These are phyloP conservation scores for Gavia stellata DNA, from an alignment of 2,113 vertebrate species.

Conservation along the genomic window DNA sequence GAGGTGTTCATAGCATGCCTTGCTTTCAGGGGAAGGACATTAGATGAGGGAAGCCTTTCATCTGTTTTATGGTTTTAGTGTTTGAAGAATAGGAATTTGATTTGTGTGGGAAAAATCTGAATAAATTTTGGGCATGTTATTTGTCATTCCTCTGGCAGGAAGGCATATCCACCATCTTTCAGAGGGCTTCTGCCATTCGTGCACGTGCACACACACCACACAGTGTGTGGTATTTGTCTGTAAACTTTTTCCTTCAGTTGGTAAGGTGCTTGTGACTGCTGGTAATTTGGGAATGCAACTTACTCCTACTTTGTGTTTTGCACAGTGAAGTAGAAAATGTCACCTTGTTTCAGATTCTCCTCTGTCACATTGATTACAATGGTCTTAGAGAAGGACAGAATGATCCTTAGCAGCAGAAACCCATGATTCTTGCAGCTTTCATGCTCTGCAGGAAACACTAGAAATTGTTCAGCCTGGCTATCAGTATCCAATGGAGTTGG, in stretches of 20 bases:
- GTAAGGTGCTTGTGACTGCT: background rate
- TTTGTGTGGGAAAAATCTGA: accelerated
- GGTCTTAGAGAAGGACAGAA: background rate
- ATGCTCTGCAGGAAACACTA: background rate
- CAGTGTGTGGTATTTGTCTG: background rate
- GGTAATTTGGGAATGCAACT: background rate
- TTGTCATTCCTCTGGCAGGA: background rate
- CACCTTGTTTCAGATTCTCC: background rate
- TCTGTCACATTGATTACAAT: constrained; percentile 25
- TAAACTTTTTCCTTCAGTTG: background rate
- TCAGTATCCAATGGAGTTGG: background rate
- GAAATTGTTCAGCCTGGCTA: background rate
- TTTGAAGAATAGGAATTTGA: background rate
- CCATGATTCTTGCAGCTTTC: background rate
- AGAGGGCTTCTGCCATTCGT: background rate
- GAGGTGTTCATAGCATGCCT: background rate
- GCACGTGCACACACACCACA: too few relatives aligned
- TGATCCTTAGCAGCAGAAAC: background rate
- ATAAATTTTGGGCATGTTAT: background rate
- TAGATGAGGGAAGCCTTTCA: background rate
- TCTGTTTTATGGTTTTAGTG: background rate
- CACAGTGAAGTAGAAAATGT: constrained; percentile 38
- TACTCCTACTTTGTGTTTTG: background rate
- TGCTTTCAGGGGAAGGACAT: accelerated
- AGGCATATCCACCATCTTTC: background rate